A percentile compares a stretch with the other conserved stretches of the same genome.
These are phyloP conservation scores for Nomada ruficornis DNA, from an alignment of 2,888 invertebrate species.

Conservation along the genomic window DNA sequence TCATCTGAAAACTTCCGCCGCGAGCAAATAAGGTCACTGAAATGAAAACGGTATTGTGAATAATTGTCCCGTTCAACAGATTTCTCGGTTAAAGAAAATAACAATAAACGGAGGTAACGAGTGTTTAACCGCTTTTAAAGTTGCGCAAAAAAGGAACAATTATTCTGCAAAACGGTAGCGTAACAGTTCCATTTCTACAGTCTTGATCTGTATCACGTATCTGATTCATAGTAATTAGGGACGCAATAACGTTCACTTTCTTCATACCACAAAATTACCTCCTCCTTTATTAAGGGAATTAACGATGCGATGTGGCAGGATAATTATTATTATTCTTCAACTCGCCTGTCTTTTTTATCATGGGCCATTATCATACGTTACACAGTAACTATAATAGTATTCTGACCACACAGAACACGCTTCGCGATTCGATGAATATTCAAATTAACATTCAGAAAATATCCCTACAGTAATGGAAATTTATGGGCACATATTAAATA, in stretches of 20 bases:
- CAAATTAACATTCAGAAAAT: too few species aligned
- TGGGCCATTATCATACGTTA: too few species aligned
- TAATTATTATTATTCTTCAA: too few species aligned
- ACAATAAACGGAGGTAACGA: background rate
- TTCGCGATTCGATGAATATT: too few species aligned
- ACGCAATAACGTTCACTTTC: background rate
- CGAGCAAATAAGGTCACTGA: background rate
- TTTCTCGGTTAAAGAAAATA: background rate
- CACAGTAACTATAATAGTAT: too few species aligned
- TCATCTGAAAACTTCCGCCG: background rate
- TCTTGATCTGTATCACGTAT: background rate
- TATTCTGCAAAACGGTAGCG: background rate
- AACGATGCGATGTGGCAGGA: background rate
- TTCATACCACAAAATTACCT: background rate
- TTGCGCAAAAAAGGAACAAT: slow-evolving; percentile 1
- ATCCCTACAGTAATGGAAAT: too few species aligned
- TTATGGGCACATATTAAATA: too few species aligned
- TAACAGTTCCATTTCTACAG: background rate
- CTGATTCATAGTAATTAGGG: background rate
- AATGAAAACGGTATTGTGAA: slow-evolving; percentile 1
- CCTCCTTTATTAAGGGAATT: background rate
- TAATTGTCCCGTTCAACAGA: background rate
- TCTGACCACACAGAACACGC: too few species aligned
- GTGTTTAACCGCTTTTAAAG: background rate
- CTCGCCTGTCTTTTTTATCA: too few species aligned